A percentile compares a stretch with the other conserved stretches of the same genome.
Evolutionary conservation across 2,888 invertebrate genomes (phyloP).

Genomic region (Sesamia inferens): DNA sequence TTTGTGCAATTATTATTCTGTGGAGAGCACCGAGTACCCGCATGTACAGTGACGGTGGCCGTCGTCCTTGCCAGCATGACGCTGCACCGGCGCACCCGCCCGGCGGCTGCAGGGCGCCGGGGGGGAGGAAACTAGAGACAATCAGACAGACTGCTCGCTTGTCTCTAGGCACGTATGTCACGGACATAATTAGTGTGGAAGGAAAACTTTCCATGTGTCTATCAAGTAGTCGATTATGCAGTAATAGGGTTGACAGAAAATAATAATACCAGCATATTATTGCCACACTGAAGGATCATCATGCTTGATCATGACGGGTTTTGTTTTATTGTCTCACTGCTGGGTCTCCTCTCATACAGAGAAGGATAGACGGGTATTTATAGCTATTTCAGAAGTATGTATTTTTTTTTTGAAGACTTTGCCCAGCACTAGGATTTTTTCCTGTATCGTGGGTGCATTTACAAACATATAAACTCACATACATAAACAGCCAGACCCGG

Average conservation of each 20-base stretch:
- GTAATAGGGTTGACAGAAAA: constrained; percentile 35
- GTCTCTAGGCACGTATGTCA: constrained; percentile 43
- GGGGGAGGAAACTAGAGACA: constrained; percentile 27
- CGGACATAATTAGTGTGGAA: constrained; percentile 15
- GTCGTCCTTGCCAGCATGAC: constrained; percentile 59
- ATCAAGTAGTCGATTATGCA: not conserved
- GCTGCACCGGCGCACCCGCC: constrained; percentile 55
- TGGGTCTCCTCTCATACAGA: too few species aligned
- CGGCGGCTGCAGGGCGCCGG: constrained; percentile 3
- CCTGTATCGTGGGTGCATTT: too few species aligned
- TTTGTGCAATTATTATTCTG: constrained; percentile 21
- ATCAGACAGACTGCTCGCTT: constrained; percentile 43
- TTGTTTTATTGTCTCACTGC: too few species aligned
- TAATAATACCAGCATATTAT: not conserved
- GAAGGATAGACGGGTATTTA: too few species aligned
- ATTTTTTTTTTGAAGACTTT: too few species aligned
- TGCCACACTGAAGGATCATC: too few species aligned
- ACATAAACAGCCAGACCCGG: too few species aligned
- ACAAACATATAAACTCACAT: too few species aligned
- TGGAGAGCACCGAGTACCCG: constrained; percentile 21
- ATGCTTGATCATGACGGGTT: not conserved
- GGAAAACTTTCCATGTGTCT: constrained; percentile 50
- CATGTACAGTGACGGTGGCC: constrained; percentile 52
- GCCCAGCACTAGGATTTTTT: too few species aligned
- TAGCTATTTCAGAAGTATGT: not conserved